These are phyloP conservation scores for Urocyon cinereoargenteus DNA, from an alignment of 2,797 vertebrate species.

Conservation along the genomic window DNA sequence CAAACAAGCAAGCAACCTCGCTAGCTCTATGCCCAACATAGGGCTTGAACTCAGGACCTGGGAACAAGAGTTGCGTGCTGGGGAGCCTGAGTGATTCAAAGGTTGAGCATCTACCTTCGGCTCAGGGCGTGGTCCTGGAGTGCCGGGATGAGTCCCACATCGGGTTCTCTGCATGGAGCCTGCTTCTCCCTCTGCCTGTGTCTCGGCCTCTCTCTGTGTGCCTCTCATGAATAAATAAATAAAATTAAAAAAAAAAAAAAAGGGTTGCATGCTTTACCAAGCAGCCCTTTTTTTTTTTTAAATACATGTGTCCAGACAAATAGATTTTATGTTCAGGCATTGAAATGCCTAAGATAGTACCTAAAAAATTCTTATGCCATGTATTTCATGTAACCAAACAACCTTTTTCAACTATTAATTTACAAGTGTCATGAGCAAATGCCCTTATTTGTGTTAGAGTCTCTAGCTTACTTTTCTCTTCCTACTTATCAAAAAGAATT, in stretches of 20 bases:
- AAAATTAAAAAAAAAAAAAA: neutral
- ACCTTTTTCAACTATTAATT: conserved; percentile 2
- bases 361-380: conserved; percentile 8
- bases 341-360: neutral
- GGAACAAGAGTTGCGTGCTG: neutral
- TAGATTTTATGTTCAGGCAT: conserved; percentile 12
- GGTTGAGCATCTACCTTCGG: no score
- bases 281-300: neutral
- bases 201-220: no score
- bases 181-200: no score
- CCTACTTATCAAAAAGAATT: neutral
- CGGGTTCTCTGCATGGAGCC: no score
- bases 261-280: neutral
- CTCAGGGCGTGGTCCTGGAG: no score
- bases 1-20: no score
- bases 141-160: no score
- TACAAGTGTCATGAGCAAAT: neutral
- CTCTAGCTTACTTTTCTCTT: conserved; percentile 37
- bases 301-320: neutral
- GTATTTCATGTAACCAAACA: conserved; percentile 61
- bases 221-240: no score
- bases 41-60: neutral
- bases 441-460: neutral
- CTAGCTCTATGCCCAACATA: neutral
- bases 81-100: no score